Evolutionary conservation across 1,140 invertebrate genomes (phyloP).

Genomic region (Drosophila carrolli): DNA sequence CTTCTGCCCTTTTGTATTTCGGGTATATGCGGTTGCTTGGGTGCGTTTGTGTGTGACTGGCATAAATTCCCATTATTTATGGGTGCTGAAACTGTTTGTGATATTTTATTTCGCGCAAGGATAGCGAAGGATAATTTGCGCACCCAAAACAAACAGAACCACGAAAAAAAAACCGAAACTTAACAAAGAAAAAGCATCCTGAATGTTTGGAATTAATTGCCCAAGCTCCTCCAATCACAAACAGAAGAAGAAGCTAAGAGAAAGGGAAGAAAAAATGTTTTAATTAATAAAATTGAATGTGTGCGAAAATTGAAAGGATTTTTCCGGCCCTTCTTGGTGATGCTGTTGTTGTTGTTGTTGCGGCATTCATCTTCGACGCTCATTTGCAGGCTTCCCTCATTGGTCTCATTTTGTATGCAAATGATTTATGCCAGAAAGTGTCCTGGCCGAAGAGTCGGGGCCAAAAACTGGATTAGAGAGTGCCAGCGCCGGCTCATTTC

Average conservation of each 20-base stretch:
- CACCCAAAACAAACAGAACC: slow-evolving; percentile 37
- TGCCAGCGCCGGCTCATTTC: slow-evolving; percentile 64
- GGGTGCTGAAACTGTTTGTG: slow-evolving; percentile 82
- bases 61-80: slow-evolving; percentile 85
- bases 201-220: slow-evolving; percentile 84
- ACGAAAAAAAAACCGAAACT: slow-evolving; percentile 50
- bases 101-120: slow-evolving; percentile 84
- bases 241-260: slow-evolving; percentile 38
- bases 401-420: slow-evolving; percentile 83
- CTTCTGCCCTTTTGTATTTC: slow-evolving; percentile 51
- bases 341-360: slow-evolving; percentile 39
- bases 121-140: slow-evolving; percentile 71
- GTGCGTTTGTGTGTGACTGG: slow-evolving; percentile 38
- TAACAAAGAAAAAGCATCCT: slow-evolving; percentile 84
- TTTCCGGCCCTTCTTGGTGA: slow-evolving; percentile 56
- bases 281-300: slow-evolving; percentile 84
- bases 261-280: slow-evolving; percentile 73
- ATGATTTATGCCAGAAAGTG: slow-evolving; percentile 84
- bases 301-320: slow-evolving; percentile 84
- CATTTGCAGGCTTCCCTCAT: slow-evolving; percentile 63
- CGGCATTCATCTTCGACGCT: slow-evolving; percentile 75
- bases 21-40: slow-evolving; percentile 1
- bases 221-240: slow-evolving; percentile 69
- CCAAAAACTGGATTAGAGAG: slow-evolving; percentile 77
- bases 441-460: slow-evolving; percentile 57